Base-by-base conservation (phyloP, 2,113 vertebrate species). In the Numenius arquata region DNA sequence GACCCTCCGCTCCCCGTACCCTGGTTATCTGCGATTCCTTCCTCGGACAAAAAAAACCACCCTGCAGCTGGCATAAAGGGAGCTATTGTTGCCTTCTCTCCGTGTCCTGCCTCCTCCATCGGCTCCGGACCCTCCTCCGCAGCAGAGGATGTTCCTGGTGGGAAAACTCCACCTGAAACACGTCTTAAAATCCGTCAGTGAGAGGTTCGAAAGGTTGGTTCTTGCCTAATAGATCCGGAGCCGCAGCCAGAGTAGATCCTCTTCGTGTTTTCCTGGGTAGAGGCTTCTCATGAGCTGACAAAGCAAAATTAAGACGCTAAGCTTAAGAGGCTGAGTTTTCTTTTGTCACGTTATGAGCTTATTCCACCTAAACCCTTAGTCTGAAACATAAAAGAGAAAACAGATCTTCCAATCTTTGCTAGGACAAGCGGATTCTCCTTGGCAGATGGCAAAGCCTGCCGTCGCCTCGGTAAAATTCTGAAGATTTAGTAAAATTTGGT, bases 111-210 rank as follows among this genome's bases (percentile, higher is more conserved):
- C n/a, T 9, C 4, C 13, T 23, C 25, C 45, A 2, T 7, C 53
- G 12, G 4, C n/a, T 40, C 43, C 7, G 32, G 55, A 2, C 5
- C 15, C 55, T n/a, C 47, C 40, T 40, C 34, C 1, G 5, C 20
- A 38, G 47, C 55, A 53, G 53, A 48, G 70, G 55, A 43, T 4
- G 19, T 5, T 15, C 67, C 45, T 9, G 2, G 40, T 7, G 70
- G 48, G n/a, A 61, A 55, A 87, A 43, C 40, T 62, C n/a, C 52
- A 3, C 0, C 1, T 16, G 53, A 50, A 80, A 48, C 9, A 3
- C 48, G 12, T 3, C 55, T 16, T 15, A 11, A 32, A 62, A 41
- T 2, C 6, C 1, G 0, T 14, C 8, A 26, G 50, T 23, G 26
- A 52, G 55, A 63, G 63, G 38, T 15, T 40, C 27, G 22, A 3